Base-by-base conservation (phyloP, 2,888 invertebrate genomes). In the Pammene aurita region DNA sequence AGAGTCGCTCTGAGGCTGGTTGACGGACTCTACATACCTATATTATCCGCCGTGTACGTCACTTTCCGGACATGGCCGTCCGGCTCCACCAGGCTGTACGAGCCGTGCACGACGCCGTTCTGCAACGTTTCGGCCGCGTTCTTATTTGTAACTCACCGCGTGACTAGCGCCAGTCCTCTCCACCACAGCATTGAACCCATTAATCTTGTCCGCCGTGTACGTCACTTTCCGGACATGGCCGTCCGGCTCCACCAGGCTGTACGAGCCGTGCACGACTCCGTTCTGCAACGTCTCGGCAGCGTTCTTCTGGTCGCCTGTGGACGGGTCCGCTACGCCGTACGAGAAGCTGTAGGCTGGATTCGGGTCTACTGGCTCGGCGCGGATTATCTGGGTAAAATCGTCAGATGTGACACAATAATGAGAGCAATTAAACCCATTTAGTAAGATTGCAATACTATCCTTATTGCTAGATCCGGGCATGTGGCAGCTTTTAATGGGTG, bases 301-400 rank as follows among this genome's bases (percentile, higher is more conserved):
- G 76, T 91, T 90, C 76, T 93, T 93, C 74, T 92, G 92, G 81
- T 93, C 93, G 0, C 93, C 93, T 13, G 93, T 93, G 48, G 87
- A 77, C 0, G 93, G 93, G 76, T 93, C 93, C 0, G 89, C 83
- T 14, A 93, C 93, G 6, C 93, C 93, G 78, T 93, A 93, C 0
- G 92, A 88, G 85, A 90, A 93, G 76, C 89, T 89, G 84, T 93
- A 93, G 4, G 92, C 90, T 13, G 93, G 93, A 80, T 93, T 93
- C 0, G 93, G 93, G 78, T 93, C 93, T 58, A 93, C 75, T 0
- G 92, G 90, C 77, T 93, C 93, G 0, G 93, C 91, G 48, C 81
- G 87, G 14, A 91, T 84, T 44, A 52, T 4, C 52, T 52, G 26
- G 4, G 7, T 4, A 50, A 5, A 18, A n/a, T n/a, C n/a, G n/a